Evolutionary conservation across 2,888 invertebrate species (phyloP).

Genomic region (Hemicrepidius hirtus): DNA sequence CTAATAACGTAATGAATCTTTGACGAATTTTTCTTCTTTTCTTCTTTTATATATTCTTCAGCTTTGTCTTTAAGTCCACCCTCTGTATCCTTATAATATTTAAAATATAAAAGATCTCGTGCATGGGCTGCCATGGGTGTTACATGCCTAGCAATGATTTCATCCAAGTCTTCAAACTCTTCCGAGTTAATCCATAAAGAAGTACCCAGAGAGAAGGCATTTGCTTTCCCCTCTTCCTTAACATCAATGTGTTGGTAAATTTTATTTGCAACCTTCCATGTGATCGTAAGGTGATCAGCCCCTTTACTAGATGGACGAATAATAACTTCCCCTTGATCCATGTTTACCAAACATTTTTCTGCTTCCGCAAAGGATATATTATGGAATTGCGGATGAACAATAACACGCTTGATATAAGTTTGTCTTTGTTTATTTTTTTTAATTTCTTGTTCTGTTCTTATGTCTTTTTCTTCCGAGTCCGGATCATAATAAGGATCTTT

Average conservation of each 20-base stretch:
- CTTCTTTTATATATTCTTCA: conserved; percentile 90
- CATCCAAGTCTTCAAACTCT: conserved; percentile 98
- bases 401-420: conserved; percentile 95
- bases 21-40: conserved; percentile 89
- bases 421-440: conserved; percentile 89
- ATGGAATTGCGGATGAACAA: conserved; percentile 97
- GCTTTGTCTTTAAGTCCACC: conserved; percentile 90
- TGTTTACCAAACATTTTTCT: conserved; percentile 90
- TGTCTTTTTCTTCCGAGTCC: conserved; percentile 87
- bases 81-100: conserved; percentile 88
- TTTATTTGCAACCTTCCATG: conserved; percentile 97
- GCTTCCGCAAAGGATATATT: conserved; percentile 96
- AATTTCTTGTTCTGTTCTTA: conserved; percentile 84
- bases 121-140: conserved; percentile 97
- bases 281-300: conserved; percentile 95
- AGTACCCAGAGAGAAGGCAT: conserved; percentile 94
- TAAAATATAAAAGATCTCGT: conserved; percentile 92
- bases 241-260: conserved; percentile 98
- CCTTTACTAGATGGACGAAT: conserved; percentile 98
- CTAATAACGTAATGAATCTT: conserved; percentile 93
- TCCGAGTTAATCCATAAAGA: conserved; percentile 91
- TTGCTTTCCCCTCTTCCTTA: conserved; percentile 96
- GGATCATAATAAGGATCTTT: conserved; percentile 95
- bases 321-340: conserved; percentile 98
- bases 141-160: conserved; percentile 97